A percentile compares a stretch with the other conserved stretches of the same genome.
Evolutionary conservation across 2,888 invertebrate species (phyloP).

Genomic region (Rhopalosiphum nymphaeae): DNA sequence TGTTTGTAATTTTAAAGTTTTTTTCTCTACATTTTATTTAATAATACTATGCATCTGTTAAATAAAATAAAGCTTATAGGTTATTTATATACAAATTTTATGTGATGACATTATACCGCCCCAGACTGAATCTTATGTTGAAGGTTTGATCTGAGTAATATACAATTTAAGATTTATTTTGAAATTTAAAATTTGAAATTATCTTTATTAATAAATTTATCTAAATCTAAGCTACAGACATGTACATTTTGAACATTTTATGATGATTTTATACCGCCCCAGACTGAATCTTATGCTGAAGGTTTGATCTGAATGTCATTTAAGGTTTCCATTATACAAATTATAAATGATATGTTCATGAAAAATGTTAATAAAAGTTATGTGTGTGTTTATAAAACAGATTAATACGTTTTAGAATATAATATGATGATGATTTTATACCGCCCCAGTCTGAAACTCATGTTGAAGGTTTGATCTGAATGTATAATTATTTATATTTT

Average conservation of each 20-base stretch:
- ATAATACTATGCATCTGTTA: not conserved
- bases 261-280: not conserved
- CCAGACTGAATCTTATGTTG: slow-evolving; percentile 53
- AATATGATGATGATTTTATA: not conserved
- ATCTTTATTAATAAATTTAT: not conserved
- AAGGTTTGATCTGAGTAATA: slow-evolving; percentile 32
- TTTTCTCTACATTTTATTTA: not conserved
- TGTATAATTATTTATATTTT: not conserved
- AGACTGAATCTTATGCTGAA: slow-evolving; percentile 27
- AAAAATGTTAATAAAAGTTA: too few species aligned
- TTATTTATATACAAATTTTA: too few species aligned
- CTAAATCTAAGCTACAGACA: not conserved
- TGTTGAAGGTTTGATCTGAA: slow-evolving; percentile 28
- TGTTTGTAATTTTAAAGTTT: too few species aligned
- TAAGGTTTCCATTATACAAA: not conserved
- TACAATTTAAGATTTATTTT: too few species aligned
- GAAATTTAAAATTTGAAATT: too few species aligned
- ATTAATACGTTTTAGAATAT: too few species aligned
- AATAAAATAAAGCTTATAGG: not conserved
- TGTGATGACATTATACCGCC: slow-evolving; percentile 55
- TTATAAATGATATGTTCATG: too few species aligned
- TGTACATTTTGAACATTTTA: not conserved
- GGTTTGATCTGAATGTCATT: slow-evolving; percentile 25
- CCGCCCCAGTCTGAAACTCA: slow-evolving; percentile 13
- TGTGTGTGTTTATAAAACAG: too few species aligned